phyloP scores from a whole-genome alignment of 2,797 vertebrate species.

The Coilia nasus region DNA sequence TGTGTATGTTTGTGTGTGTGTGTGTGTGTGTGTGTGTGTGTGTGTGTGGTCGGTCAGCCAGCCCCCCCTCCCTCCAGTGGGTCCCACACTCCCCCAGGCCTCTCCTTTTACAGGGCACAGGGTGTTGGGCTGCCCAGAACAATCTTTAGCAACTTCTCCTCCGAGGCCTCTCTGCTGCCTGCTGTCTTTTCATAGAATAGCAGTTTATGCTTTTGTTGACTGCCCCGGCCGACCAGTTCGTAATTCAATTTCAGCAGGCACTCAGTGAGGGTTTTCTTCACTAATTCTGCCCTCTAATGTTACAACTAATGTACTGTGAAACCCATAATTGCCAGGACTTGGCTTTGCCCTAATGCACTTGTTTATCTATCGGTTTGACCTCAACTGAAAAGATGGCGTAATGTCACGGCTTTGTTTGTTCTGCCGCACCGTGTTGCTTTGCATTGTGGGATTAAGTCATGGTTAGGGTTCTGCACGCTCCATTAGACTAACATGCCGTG shows the following conservation, averaged over 20 bases:
- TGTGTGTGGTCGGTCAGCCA: slow-evolving; percentile 54
- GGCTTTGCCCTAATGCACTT: slow-evolving; percentile 67
- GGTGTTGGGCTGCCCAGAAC: slow-evolving; percentile 76
- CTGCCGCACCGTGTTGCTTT: background rate
- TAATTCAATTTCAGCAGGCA: slow-evolving; percentile 70
- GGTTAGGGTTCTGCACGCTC: background rate
- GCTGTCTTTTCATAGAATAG: slow-evolving; percentile 66
- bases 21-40: slow-evolving; percentile 52
- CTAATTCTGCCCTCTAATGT: slow-evolving; percentile 75
- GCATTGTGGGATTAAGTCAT: slow-evolving; percentile 24
- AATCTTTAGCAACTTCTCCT: slow-evolving; percentile 78
- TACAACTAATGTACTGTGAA: slow-evolving; percentile 76
- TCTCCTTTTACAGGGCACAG: slow-evolving; percentile 43
- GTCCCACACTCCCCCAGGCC: slow-evolving; percentile 56
- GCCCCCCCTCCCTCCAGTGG: slow-evolving; percentile 51
- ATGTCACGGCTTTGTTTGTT: slow-evolving; percentile 33
- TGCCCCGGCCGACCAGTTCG: slow-evolving; percentile 57
- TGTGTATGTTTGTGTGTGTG: slow-evolving; percentile 50
- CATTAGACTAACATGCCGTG: background rate
- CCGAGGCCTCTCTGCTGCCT: slow-evolving; percentile 66
- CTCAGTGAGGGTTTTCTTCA: slow-evolving; percentile 63
- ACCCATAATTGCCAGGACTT: slow-evolving; percentile 69
- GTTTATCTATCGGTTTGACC: slow-evolving; percentile 69
- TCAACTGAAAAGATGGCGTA: slow-evolving; percentile 68
- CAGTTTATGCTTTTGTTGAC: slow-evolving; percentile 81